Evolutionary conservation across 1,140 invertebrate genomes (phyloP), one percentile per base, ranked within the genome.

Genomic region (Bombyx mori): DNA sequence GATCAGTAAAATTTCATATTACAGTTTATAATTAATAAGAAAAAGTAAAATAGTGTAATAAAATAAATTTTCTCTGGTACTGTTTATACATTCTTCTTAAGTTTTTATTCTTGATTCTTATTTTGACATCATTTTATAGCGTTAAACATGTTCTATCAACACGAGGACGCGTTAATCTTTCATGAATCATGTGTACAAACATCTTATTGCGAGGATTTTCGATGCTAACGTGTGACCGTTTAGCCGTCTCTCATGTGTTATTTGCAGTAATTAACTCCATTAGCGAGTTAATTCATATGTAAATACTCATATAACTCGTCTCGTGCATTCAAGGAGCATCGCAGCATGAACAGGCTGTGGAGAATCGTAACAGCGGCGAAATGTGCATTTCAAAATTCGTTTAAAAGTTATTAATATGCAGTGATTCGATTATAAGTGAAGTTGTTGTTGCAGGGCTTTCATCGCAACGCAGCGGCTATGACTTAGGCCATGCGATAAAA

Each of bases 401-500:
- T 56, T 52, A 46, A 45, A 35, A 35, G 26, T 35, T 46, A 49
- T 51, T 60, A 26, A 54, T 61, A 52, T 60, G 48, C 61, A 22
- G 42, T 48, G 12, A 47, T 60, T 12, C 26, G 12, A 57, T 65
- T 57, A 57, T 64, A 8, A 70, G 55, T 54, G 48, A 45, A 44
- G 57, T 64, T 42, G 54, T 73, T 72, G 59, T 85, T 83, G 52
- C 72, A 86, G 83, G 81, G 79, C 77, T 77, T 58, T 66, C 68
- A 50, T 63, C 66, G 50, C 76, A 72, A 60, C 65, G 73, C 58
- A 66, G 69, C 43, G 75, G 74, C 54, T 87, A 85, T 81, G 78
- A 84, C 68, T 74, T 87, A 68, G 82, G 75, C 49, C 69, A 82
- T 74, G 82, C 79, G 49, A 85, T 87, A 75, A 85, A 80, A 71